These are phyloP conservation scores for Mamestra configurata DNA, from an alignment of 1,140 invertebrate genomes.

Conservation along the genomic window DNA sequence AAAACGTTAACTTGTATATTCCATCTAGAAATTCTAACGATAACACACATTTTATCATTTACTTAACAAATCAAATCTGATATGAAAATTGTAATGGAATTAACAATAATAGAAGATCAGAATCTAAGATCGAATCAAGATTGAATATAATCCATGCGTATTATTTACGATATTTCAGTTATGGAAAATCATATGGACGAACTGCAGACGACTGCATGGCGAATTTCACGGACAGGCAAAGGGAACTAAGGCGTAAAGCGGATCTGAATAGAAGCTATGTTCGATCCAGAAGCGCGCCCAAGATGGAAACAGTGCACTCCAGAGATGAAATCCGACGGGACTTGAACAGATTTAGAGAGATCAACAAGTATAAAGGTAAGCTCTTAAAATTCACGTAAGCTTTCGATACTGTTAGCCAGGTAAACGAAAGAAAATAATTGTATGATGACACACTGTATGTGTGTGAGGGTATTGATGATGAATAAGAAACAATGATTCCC, in stretches of 20 bases:
- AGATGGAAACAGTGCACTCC: slow-evolving; percentile 87
- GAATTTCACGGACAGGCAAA: slow-evolving; percentile 89
- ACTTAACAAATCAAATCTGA: background rate
- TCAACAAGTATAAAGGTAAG: slow-evolving; percentile 88
- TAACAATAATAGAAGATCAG: background rate
- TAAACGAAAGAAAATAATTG: no score
- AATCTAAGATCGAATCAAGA: background rate
- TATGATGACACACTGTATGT: background rate
- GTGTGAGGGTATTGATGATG: no score
- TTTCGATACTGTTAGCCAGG: background rate
- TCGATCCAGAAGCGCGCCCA: slow-evolving; percentile 86
- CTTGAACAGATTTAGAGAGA: slow-evolving; percentile 84
- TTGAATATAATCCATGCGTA: background rate
- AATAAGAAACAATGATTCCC: no score
- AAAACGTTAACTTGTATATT: no score
- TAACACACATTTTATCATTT: no score
- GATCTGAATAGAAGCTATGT: slow-evolving; percentile 86
- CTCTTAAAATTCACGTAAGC: background rate
- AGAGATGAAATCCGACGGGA: slow-evolving; percentile 87
- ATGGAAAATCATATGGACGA: slow-evolving; percentile 91
- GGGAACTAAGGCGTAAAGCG: slow-evolving; percentile 86
- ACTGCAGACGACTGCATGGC: slow-evolving; percentile 91
- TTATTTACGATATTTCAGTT: slow-evolving; percentile 74
- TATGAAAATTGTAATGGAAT: background rate
- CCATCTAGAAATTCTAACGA: no score